These are phyloP conservation scores for Bedellia somnulentella DNA, from an alignment of 2,888 invertebrate species.

Conservation along the genomic window DNA sequence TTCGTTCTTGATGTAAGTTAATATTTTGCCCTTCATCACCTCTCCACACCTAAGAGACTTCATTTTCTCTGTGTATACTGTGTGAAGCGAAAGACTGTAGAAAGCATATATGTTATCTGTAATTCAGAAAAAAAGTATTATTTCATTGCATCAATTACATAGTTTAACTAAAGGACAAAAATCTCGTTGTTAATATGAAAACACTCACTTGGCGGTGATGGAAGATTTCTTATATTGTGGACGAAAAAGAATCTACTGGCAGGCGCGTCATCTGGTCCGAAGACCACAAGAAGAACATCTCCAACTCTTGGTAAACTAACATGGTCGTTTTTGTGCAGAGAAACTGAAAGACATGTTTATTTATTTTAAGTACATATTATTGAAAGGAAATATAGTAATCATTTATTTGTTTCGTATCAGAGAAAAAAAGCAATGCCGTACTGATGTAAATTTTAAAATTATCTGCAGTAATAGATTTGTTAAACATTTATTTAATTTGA, in stretches of 20 bases:
- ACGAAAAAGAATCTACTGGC: conserved; percentile 37
- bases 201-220: conserved; percentile 35
- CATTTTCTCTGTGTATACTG: conserved; percentile 37
- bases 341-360: no score
- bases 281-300: conserved; percentile 31
- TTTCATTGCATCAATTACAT: not conserved
- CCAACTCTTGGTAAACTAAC: conserved; percentile 31
- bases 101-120: conserved; percentile 35
- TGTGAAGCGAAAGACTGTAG: conserved; percentile 32
- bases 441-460: no score
- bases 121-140: conserved; percentile 12
- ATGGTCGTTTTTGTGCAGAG: conserved; percentile 23
- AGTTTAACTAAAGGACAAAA: conserved; percentile 1
- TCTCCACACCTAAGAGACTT: conserved; percentile 25
- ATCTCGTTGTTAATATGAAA: not conserved
- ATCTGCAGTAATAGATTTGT: not conserved
- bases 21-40: conserved; percentile 20
- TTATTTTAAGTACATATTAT: no score
- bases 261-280: conserved; percentile 25
- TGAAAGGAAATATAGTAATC: no score
- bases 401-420: no score
- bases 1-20: conserved; percentile 43
- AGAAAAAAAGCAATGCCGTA: no score
- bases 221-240: conserved; percentile 30
- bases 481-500: no score